A percentile compares a stretch with the other conserved stretches of the same genome.
These are phyloP conservation scores for Spinus pinus DNA, from an alignment of 2,797 vertebrate species.

Conservation along the genomic window DNA sequence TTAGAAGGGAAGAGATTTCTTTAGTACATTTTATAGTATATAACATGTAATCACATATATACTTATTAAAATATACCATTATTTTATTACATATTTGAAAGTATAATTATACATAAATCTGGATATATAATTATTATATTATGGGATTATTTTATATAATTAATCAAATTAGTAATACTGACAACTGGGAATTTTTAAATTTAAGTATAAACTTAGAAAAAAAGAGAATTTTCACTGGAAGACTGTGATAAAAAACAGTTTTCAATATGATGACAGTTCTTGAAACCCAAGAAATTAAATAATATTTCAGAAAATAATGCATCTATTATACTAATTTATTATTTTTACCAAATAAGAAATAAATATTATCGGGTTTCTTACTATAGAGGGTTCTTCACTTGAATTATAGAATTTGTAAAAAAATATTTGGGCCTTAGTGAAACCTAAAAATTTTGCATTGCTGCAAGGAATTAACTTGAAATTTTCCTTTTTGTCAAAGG, in stretches of 20 bases:
- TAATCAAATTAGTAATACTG: neutral
- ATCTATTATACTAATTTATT: neutral
- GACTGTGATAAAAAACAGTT: rapidly evolving
- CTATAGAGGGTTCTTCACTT: rapidly evolving
- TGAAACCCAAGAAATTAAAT: neutral
- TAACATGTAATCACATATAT: neutral
- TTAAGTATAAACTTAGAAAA: neutral
- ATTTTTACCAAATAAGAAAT: neutral
- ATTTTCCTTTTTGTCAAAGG: neutral
- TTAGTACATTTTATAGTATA: neutral
- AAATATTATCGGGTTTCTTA: rapidly evolving
- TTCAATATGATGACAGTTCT: neutral
- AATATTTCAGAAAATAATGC: neutral
- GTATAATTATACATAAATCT: neutral
- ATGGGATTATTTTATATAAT: neutral
- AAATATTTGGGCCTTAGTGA: neutral
- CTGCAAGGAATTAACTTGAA: neutral
- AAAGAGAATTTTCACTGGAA: neutral
- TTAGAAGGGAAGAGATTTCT: neutral
- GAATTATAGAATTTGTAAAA: neutral
- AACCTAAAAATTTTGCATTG: neutral
- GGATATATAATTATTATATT: neutral
- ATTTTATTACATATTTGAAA: neutral
- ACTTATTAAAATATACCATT: neutral
- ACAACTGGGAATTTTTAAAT: neutral